Evolutionary conservation across 2,113 vertebrate genomes (phyloP).

Genomic region (Corythoichthys intestinalis): DNA sequence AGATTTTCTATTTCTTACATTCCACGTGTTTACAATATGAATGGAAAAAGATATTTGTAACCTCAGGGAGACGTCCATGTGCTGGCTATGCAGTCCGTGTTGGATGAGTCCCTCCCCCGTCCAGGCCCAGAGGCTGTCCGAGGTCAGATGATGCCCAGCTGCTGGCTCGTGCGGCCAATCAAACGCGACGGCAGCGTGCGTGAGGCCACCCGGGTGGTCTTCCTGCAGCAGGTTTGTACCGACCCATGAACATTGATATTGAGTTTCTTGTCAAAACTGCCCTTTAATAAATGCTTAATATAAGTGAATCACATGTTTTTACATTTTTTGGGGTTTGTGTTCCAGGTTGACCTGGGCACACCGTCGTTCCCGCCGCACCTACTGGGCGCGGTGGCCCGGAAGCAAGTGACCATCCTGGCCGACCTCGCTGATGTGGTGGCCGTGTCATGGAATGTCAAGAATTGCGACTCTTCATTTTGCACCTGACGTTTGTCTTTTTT

Average conservation of each 20-base stretch:
- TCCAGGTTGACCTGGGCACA: conserved; percentile 86
- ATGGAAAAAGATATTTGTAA: background rate
- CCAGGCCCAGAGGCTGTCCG: conserved; percentile 82
- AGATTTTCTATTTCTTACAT: too few relatives aligned
- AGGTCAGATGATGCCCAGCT: conserved; percentile 91
- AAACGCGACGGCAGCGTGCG: conserved; percentile 69
- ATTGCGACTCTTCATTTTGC: conserved; percentile 55
- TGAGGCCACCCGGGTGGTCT: conserved; percentile 82
- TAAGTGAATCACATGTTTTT: background rate
- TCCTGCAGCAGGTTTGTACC: conserved; percentile 83
- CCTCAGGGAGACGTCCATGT: conserved; percentile 78
- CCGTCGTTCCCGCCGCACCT: conserved; percentile 79
- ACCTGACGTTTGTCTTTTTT: conserved; percentile 56
- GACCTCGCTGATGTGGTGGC: conserved; percentile 77
- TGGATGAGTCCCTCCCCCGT: conserved; percentile 85
- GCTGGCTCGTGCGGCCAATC: conserved; percentile 87
- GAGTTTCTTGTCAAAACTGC: background rate
- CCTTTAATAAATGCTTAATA: too few relatives aligned
- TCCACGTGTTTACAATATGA: background rate
- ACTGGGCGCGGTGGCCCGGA: conserved; percentile 72
- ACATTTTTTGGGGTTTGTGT: background rate
- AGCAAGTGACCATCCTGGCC: conserved; percentile 83
- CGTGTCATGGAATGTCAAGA: conserved; percentile 31
- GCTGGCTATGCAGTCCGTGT: conserved; percentile 89
- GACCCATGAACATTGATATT: background rate